Percentiles rank a stretch among this genome's conserved stretches.
These are phyloP conservation scores for Tautogolabrus adspersus DNA, from an alignment of 2,113 vertebrate species.

Conservation along the genomic window DNA sequence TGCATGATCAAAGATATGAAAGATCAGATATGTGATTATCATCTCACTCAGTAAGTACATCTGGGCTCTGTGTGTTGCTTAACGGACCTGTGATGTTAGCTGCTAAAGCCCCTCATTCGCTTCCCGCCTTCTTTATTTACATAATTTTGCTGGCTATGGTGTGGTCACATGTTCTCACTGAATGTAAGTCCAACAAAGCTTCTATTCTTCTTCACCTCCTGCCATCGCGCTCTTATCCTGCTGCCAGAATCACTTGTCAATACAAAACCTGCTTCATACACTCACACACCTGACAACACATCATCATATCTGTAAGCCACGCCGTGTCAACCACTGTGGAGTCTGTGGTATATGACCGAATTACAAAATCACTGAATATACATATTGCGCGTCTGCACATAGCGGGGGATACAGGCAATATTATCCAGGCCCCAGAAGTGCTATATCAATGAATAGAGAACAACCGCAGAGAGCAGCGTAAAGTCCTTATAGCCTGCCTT, in stretches of 20 bases:
- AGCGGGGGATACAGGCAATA: conserved; percentile 39
- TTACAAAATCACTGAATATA: conserved; percentile 60
- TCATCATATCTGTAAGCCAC: conserved; percentile 21
- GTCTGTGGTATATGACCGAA: conserved; percentile 19
- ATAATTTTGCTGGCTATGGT: conserved; percentile 27
- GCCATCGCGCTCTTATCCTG: conserved; percentile 22
- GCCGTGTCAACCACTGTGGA: conserved; percentile 8
- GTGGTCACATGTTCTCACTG: conserved; percentile 13
- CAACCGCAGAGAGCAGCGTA: conserved; percentile 52
- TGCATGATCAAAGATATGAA: background rate
- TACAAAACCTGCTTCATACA: conserved; percentile 38
- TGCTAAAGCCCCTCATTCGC: conserved; percentile 38
- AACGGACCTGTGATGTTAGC: conserved; percentile 18
- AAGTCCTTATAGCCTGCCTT: conserved; percentile 49
- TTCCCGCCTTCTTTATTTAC: conserved; percentile 32
- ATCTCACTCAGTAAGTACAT: background rate
- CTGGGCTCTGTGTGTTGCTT: conserved; percentile 6
- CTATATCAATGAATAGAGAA: conserved; percentile 74
- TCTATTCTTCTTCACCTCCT: conserved; percentile 28
- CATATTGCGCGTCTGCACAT: conserved; percentile 51
- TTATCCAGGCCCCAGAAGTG: conserved; percentile 54
- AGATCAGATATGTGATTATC: background rate
- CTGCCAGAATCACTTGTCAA: conserved; percentile 34
- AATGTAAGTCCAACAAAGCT: conserved; percentile 32
- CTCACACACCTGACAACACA: conserved; percentile 40